phyloP scores from a whole-genome alignment of 2,888 invertebrate genomes.

The Macaria liturata region DNA sequence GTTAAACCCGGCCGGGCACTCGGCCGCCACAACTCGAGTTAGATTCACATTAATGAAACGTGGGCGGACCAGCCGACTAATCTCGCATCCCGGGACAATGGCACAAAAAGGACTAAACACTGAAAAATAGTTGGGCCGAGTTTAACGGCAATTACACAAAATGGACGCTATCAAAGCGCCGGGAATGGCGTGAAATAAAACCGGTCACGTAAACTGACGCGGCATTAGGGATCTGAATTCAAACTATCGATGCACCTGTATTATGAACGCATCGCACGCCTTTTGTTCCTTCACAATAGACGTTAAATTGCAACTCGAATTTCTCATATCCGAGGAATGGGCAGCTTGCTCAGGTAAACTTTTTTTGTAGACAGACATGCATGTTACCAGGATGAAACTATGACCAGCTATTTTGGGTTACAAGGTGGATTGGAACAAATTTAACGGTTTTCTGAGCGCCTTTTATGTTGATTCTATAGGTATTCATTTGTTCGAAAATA shows the following conservation, averaged over 20 bases:
- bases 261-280: conserved; percentile 76
- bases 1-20: conserved; percentile 53
- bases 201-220: conserved; percentile 60
- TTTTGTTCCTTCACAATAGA: conserved; percentile 79
- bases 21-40: conserved; percentile 65
- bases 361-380: conserved; percentile 47
- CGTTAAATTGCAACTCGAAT: conserved; percentile 77
- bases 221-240: conserved; percentile 60
- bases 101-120: conserved; percentile 65
- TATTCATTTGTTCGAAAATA: no score
- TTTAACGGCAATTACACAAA: conserved; percentile 76
- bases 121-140: conserved; percentile 69
- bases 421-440: conserved; percentile 12
- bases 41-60: conserved; percentile 77
- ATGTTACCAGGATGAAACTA: conserved; percentile 42
- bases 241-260: conserved; percentile 72
- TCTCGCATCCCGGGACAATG: conserved; percentile 63
- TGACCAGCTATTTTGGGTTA: conserved; percentile 42
- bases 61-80: conserved; percentile 62
- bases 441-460: conserved; percentile 6
- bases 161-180: conserved; percentile 68
- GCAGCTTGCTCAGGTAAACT: conserved; percentile 61
- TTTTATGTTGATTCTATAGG: conserved; percentile 1
- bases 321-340: conserved; percentile 65
- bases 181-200: conserved; percentile 72